phyloP scores from a whole-genome alignment of 2,113 vertebrate species.

The Oreochromis tanganicae region DNA sequence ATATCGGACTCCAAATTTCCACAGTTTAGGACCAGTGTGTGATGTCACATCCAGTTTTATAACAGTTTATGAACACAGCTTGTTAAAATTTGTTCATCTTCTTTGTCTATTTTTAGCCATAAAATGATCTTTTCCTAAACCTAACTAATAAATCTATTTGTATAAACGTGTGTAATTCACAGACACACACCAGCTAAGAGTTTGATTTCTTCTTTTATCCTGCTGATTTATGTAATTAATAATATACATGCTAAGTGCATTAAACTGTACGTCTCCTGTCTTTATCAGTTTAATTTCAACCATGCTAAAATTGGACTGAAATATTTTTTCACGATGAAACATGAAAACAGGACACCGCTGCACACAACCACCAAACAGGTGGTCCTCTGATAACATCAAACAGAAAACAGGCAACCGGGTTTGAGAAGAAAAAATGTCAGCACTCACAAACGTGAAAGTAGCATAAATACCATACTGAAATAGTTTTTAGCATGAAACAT shows the following conservation, averaged over 20 bases:
- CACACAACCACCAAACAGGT: not conserved
- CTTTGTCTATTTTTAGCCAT: not conserved
- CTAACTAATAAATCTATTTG: accelerated
- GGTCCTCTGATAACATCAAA: not conserved
- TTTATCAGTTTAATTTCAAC: not conserved
- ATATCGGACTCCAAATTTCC: not conserved
- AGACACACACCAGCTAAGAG: not conserved
- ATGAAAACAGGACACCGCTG: not conserved
- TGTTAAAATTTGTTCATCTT: not conserved
- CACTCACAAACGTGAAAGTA: not conserved
- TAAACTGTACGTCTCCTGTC: not conserved
- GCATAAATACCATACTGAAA: not conserved
- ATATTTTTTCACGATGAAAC: not conserved
- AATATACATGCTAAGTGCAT: not conserved
- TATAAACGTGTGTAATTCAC: not conserved
- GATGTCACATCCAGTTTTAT: not conserved
- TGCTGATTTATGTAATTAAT: not conserved
- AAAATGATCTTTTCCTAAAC: not conserved
- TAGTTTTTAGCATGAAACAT: not conserved
- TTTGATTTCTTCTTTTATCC: not conserved
- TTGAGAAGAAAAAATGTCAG: not conserved
- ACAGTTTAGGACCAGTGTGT: not conserved
- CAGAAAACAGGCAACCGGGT: not conserved
- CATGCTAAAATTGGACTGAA: not conserved
- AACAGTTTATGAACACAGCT: not conserved